Conservation (phyloP, 2,797 vertebrate species). For the Stomatorhinus walkeri region DNA sequence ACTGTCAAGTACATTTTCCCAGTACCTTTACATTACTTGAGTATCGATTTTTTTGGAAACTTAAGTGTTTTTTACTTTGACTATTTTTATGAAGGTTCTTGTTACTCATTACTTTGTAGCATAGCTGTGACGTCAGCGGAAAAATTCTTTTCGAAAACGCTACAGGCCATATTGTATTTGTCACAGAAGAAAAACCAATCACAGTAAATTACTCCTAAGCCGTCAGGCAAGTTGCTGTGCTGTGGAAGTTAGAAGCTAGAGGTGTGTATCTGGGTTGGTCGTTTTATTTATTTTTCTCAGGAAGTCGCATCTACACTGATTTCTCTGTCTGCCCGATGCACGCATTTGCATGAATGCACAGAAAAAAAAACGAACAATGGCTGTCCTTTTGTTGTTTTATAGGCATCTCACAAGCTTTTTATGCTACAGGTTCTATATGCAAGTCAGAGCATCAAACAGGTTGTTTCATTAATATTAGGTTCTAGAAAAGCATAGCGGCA, state of each 20-base stretch:
- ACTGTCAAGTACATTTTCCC: not conserved
- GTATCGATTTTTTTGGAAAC: not conserved
- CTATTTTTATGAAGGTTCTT: not conserved
- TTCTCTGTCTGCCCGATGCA: not conserved
- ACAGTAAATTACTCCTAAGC: not conserved
- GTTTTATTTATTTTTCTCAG: not conserved
- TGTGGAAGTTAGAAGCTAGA: not conserved
- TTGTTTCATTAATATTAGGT: not conserved
- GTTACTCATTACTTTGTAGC: not conserved
- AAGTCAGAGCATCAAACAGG: not conserved
- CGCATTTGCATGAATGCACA: not conserved
- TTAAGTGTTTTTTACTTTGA: not conserved
- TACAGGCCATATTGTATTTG: not conserved
- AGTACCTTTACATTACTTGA: not conserved
- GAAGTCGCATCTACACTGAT: not conserved
- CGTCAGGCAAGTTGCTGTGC: not conserved
- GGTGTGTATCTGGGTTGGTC: not conserved
- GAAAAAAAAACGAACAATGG: not conserved
- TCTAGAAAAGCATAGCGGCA: not conserved
- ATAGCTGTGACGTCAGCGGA: not conserved
- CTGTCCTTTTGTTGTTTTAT: not conserved
- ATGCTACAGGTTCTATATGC: not conserved
- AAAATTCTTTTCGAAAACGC: not conserved
- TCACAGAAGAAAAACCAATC: not conserved
- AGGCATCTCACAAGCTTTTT: not conserved